These are phyloP conservation scores for Hemaris fuciformis DNA, from an alignment of 2,888 invertebrate genomes.

Conservation along the genomic window DNA sequence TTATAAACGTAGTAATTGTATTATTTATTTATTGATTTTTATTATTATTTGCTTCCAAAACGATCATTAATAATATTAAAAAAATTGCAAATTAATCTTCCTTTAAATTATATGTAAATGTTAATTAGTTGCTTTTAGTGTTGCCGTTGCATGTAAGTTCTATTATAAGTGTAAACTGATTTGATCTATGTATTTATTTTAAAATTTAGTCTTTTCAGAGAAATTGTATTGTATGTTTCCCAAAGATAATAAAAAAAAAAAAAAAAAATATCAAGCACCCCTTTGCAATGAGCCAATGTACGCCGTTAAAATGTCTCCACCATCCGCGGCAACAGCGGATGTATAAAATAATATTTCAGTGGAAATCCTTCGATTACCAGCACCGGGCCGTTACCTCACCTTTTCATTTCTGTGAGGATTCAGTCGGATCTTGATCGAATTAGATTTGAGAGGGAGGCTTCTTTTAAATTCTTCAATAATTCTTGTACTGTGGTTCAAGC, in stretches of 20 bases:
- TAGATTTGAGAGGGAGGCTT: constrained; percentile 46
- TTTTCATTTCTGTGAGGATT: constrained; percentile 45
- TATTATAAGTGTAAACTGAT: too few species aligned
- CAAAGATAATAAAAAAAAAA: too few species aligned
- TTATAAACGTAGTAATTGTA: too few species aligned
- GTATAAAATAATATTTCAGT: constrained; percentile 30
- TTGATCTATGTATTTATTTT: too few species aligned
- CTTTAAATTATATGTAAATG: too few species aligned
- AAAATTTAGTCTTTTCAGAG: too few species aligned
- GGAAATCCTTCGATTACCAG: constrained; percentile 41
- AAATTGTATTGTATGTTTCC: not conserved
- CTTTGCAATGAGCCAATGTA: not conserved
- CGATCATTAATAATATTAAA: too few species aligned
- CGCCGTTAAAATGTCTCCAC: not conserved
- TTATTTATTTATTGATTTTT: too few species aligned
- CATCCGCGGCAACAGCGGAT: not conserved
- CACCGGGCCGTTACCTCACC: constrained; percentile 34
- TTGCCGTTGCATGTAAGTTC: too few species aligned
- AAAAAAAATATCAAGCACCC: not conserved
- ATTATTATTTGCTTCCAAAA: too few species aligned
- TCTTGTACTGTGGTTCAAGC: constrained; percentile 23
- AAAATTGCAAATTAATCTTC: too few species aligned
- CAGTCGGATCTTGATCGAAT: constrained; percentile 44
- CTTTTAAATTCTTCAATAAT: constrained; percentile 56
- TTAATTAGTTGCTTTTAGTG: too few species aligned